These are phyloP conservation scores for Oreonectes daqikongensis DNA, from an alignment of 2,797 vertebrate species.

Conservation along the genomic window DNA sequence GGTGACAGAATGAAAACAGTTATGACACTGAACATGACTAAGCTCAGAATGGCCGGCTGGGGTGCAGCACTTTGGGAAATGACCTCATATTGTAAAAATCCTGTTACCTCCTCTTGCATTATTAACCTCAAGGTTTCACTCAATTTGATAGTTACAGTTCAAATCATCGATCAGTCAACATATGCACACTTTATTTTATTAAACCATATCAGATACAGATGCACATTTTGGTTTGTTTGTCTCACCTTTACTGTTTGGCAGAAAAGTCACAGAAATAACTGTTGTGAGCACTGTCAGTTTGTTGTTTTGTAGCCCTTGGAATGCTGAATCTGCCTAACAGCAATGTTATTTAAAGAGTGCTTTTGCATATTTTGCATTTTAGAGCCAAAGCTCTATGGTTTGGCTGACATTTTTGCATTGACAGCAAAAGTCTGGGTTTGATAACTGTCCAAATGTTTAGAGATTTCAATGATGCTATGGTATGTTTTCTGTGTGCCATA, in stretches of 20 bases:
- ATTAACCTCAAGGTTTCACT: background rate
- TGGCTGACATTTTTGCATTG: slow-evolving; percentile 66
- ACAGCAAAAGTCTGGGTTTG: slow-evolving; percentile 65
- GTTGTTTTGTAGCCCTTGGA: slow-evolving; percentile 64
- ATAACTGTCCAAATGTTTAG: slow-evolving; percentile 36
- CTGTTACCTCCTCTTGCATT: background rate
- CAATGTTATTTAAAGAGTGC: slow-evolving; percentile 66
- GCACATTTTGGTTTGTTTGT: background rate
- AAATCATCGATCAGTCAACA: background rate
- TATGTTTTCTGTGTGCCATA: slow-evolving; percentile 38
- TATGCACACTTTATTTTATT: background rate
- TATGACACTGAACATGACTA: background rate
- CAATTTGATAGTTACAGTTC: background rate
- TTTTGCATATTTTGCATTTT: slow-evolving; percentile 67
- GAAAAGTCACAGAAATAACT: slow-evolving; percentile 15
- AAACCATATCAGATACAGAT: background rate
- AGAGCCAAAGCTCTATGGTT: slow-evolving; percentile 72
- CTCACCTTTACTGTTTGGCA: slow-evolving; percentile 15
- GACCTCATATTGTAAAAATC: background rate
- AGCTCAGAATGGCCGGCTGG: background rate
- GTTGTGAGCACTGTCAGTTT: slow-evolving; percentile 58
- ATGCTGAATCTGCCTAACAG: slow-evolving; percentile 70
- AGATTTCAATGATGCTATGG: slow-evolving; percentile 38
- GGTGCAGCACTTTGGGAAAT: background rate
- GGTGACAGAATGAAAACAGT: background rate